These are phyloP conservation scores for Dascyllus trimaculatus DNA, from an alignment of 2,113 vertebrate species.

Conservation along the genomic window DNA sequence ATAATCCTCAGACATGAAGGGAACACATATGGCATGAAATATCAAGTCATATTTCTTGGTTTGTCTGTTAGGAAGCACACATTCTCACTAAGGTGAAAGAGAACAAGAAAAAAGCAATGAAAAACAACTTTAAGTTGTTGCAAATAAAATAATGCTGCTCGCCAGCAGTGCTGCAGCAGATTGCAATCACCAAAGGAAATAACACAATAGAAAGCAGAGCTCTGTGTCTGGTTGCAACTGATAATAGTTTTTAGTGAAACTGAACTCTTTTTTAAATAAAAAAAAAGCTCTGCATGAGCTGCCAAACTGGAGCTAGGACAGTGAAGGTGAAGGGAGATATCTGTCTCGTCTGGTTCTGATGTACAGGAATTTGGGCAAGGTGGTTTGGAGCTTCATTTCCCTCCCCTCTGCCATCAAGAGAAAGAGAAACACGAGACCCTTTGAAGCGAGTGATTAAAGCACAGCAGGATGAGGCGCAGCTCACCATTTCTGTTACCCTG, in stretches of 20 bases:
- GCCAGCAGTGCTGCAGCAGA: slow-evolving; percentile 32
- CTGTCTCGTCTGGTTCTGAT: slow-evolving; percentile 49
- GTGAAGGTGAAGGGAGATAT: slow-evolving; percentile 68
- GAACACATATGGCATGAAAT: slow-evolving; percentile 8
- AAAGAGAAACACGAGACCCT: slow-evolving; percentile 60
- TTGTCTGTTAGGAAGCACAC: neutral
- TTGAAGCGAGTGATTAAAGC: slow-evolving; percentile 79
- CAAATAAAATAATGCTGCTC: slow-evolving; percentile 48
- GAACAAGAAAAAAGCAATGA: neutral
- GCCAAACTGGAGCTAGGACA: slow-evolving; percentile 48
- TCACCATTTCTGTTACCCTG: slow-evolving; percentile 37
- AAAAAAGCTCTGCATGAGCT: slow-evolving; percentile 48
- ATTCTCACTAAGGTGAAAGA: neutral
- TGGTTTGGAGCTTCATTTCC: slow-evolving; percentile 48
- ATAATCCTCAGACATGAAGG: neutral
- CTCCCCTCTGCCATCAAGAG: slow-evolving; percentile 47
- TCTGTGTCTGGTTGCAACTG: slow-evolving; percentile 45
- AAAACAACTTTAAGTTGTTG: neutral
- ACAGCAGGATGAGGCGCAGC: slow-evolving; percentile 65
- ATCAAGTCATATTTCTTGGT: neutral
- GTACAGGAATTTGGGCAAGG: slow-evolving; percentile 48
- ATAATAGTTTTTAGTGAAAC: slow-evolving; percentile 51
- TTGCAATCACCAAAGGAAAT: slow-evolving; percentile 45
- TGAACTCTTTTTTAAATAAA: neutral
- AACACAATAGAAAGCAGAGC: slow-evolving; percentile 43